Base-by-base conservation (phyloP, 2,888 invertebrate species). In the Leistus spinibarbis region DNA sequence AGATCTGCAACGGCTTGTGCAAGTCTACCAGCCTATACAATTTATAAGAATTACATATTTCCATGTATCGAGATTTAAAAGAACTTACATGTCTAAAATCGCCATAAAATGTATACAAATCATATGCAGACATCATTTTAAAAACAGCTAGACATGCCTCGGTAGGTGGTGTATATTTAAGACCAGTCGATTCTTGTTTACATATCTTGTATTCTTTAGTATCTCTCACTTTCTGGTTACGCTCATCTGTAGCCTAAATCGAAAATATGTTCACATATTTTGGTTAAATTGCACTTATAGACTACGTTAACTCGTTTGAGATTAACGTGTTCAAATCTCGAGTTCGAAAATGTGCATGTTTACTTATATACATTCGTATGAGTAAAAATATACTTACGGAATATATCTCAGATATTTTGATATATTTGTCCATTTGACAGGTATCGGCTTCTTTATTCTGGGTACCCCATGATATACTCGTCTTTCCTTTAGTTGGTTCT, bases 91-190 rank as follows among this genome's bases (percentile, higher is more conserved):
- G n/a, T 40, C 13, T 64, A 22, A 27, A 64, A 23, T 64, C 23
- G 3, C 22, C 23, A 64, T n/a, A 64, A 23, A 24, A 7, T 23
- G 19, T 24, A 20, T 64, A 64, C 1, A 13, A 5, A 16, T 22
- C 24, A 16, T 64, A 64, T 23, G 13, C 16, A 23, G 72, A 66
- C 4, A 22, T n/a, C 10, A 13, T 16, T 4, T 24, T 2, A 19
- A 20, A 57, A 1, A 24, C 56, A 40, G 16, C 9, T 2, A 57
- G 13, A 66, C 72, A 72, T 13, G 65, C n/a, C 10, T 57, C 54
- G 17, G 72, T 72, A 2, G 72, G 72, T 17, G 72, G 72, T 27
- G 27, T 65, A 20, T 65, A 72, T 24, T 72, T 72, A 16, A 65
- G 57, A 3, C 66, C 72, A 54, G 22, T 23, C 9, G 72, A 65